Percentiles rank a stretch among this genome's conserved stretches.
These are phyloP conservation scores for Schizaphis graminum DNA, from an alignment of 2,888 invertebrate species.

Conservation along the genomic window DNA sequence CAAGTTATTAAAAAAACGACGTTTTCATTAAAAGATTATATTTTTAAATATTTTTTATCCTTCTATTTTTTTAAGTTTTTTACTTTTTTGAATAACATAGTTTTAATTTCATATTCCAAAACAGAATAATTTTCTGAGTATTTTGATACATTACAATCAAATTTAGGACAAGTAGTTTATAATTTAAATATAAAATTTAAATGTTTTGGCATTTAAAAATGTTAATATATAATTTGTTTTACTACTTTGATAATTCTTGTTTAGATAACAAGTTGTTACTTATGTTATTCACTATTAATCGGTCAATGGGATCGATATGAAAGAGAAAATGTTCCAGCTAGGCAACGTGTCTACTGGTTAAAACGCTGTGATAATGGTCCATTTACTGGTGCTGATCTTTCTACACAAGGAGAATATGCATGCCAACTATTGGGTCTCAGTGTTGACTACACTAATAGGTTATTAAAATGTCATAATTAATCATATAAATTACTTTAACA, in stretches of 20 bases:
- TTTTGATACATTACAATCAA: no score
- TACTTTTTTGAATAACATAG: no score
- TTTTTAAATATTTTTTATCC: no score
- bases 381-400: constrained; percentile 90
- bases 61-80: no score
- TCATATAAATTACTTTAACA: neutral
- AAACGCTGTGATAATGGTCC: constrained; percentile 92
- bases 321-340: constrained; percentile 85
- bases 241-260: constrained; percentile 68
- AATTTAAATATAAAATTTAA: no score
- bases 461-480: neutral
- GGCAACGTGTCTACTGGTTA: constrained; percentile 91
- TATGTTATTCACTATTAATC: constrained; percentile 87
- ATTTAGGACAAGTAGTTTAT: no score
- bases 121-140: no score
- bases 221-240: neutral
- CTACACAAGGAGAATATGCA: constrained; percentile 91
- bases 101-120: no score
- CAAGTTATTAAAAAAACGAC: no score
- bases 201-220: neutral
- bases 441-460: constrained; percentile 72
- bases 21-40: no score
- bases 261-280: constrained; percentile 81
- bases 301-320: constrained; percentile 96
- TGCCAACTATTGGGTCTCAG: constrained; percentile 87